Base-by-base conservation (phyloP, 2,797 vertebrate genomes). In the Paguma larvata region DNA sequence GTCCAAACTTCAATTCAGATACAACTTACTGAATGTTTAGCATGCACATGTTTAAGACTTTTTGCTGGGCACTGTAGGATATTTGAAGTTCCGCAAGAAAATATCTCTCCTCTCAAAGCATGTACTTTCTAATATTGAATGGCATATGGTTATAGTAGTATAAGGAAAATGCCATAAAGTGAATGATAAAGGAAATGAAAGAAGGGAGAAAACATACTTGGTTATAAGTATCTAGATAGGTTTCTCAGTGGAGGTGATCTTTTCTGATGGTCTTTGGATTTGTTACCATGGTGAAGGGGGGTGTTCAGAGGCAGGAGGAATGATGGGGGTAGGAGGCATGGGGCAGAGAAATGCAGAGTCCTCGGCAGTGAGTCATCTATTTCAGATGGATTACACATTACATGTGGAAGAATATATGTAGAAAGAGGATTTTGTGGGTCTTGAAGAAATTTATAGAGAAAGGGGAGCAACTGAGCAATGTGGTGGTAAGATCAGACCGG, bases 1-100 rank as follows among this genome's bases (percentile, higher is more conserved):
- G 19, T 44, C 10, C n/a, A 88, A 65, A 65, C n/a, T 88, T 97
- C 70, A 89, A 13, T 70, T 51, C 62, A 83, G 5, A 13, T 70
- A 32, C 38, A 82, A 41, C 10, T 68, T 84, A 79, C 56, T 80
- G 34, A 80, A 51, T 18, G 3, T 65, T 89, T 70, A 48, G 53
- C 6, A 34, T 4, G 6, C 18, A 85, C 6, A 30, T 16, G 11
- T 72, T 63, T 51, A 87, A 92, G 51, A 15, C 27, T 89, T 6
- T 95, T 86, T 72, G n/a, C 38, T 82, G 94, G n/a, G 10, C 80
- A 90, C 2, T 38, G n/a, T 25, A 77, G 46, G 18, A 53, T 48
- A 59, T 91, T 92, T 41, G 34, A 80, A 73, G 77, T 21, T 86
- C 41, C 92, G 9, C 44, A 72, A 97, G 78, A 85, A 96, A 82